Evolutionary conservation across 2,888 invertebrate genomes (phyloP).

Genomic region (Agelastica alni): DNA sequence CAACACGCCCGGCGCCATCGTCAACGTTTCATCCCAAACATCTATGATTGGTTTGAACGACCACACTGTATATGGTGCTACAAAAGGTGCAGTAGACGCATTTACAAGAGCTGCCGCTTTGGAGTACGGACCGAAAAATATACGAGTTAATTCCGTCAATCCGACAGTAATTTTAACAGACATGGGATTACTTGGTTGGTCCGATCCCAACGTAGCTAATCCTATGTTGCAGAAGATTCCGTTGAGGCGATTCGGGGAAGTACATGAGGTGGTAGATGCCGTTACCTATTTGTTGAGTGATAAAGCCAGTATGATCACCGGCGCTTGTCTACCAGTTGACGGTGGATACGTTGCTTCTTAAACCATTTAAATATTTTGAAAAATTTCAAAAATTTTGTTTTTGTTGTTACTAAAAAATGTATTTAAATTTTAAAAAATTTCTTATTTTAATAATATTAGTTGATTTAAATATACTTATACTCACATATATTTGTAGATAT

Average conservation of each 20-base stretch:
- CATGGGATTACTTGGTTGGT: slow-evolving; percentile 82
- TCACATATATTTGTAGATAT: too few relatives aligned
- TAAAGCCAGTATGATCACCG: slow-evolving; percentile 80
- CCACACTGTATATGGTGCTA: slow-evolving; percentile 81
- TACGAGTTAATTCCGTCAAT: slow-evolving; percentile 92
- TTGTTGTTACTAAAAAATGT: too few relatives aligned
- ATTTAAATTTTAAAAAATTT: too few relatives aligned
- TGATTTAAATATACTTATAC: too few relatives aligned
- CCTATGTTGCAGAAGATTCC: slow-evolving; percentile 82
- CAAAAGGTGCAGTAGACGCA: slow-evolving; percentile 88
- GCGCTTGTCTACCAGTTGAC: slow-evolving; percentile 76
- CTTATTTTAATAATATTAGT: too few relatives aligned
- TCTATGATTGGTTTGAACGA: slow-evolving; percentile 73
- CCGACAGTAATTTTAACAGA: slow-evolving; percentile 94
- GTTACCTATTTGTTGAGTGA: slow-evolving; percentile 81
- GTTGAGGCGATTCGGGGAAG: slow-evolving; percentile 72
- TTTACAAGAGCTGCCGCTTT: slow-evolving; percentile 81
- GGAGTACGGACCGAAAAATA: slow-evolving; percentile 81
- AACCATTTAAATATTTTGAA: too few relatives aligned
- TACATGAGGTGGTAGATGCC: slow-evolving; percentile 78
- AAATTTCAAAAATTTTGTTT: too few relatives aligned
- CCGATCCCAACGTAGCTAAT: slow-evolving; percentile 72
- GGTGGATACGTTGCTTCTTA: slow-evolving; percentile 66
- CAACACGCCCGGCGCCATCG: slow-evolving; percentile 77
- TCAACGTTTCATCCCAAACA: slow-evolving; percentile 90